Evolutionary conservation across 1,140 invertebrate genomes (phyloP).

Genomic region (Drosophila varians): DNA sequence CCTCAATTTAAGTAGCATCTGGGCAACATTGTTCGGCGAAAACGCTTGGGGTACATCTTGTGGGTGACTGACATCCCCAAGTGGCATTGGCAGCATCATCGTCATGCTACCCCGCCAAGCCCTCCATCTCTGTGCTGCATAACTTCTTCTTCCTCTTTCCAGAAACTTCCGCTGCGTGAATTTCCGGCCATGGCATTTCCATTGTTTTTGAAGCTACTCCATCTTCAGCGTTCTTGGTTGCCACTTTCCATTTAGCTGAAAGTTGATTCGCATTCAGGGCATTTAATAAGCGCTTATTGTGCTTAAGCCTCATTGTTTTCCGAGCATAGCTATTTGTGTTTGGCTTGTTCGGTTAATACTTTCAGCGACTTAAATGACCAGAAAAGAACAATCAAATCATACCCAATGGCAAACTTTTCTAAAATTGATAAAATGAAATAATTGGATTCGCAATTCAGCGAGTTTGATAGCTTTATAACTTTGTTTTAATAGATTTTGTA

Average conservation of each 20-base stretch:
- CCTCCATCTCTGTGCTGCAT: constrained; percentile 6
- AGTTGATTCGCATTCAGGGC: constrained; percentile 74
- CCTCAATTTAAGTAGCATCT: constrained; percentile 40
- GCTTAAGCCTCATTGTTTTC: constrained; percentile 68
- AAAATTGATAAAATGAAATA: constrained; percentile 3
- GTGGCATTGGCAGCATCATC: constrained; percentile 45
- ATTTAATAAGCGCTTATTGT: constrained; percentile 81
- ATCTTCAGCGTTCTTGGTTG: constrained; percentile 37
- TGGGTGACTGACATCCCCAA: constrained; percentile 58
- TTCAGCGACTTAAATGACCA: constrained; percentile 58
- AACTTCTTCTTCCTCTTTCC: constrained; percentile 18
- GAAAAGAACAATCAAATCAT: constrained; percentile 26
- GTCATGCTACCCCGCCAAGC: background rate
- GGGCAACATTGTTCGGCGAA: constrained; percentile 33
- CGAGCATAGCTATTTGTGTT: constrained; percentile 38
- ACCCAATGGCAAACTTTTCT: constrained; percentile 16
- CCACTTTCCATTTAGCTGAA: constrained; percentile 76
- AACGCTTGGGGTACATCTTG: constrained; percentile 27
- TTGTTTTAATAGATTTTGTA: no score
- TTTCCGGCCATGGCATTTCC: constrained; percentile 61
- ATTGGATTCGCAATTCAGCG: constrained; percentile 13
- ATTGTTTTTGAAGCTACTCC: constrained; percentile 56
- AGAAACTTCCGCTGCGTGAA: constrained; percentile 56
- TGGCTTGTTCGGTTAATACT: constrained; percentile 32
- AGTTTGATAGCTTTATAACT: constrained; percentile 3